Base-by-base conservation (phyloP, 2,888 invertebrate genomes). In the Macrosiphum euphorbiae region DNA sequence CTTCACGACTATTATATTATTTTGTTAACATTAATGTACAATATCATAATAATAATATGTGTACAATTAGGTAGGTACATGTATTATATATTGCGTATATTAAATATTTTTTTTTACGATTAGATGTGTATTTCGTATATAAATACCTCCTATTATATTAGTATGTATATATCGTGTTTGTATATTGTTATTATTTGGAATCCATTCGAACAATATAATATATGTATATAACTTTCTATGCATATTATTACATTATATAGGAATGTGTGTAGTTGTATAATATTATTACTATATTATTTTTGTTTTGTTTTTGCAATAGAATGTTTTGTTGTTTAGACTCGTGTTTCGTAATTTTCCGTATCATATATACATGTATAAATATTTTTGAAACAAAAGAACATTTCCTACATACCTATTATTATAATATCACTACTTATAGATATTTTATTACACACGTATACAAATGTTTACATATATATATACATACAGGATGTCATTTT, bases 291-390 rank as follows among this genome's bases (percentile, higher is more conserved):
- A 55, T 55, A 55, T 86, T 47, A 28, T 92, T 92, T 87, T 35
- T 58, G 28, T 92, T 47, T 87, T 85, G 8, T 91, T 91, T 85
- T 91, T 88, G 61, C 86, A 86, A 61, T 35, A 41, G 67, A 87
- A 67, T 92, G 92, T 87, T 87, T 91, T 92, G 35, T 86, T 35
- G 84, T 91, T 50, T 87, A 91, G 85, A 85, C 88, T 13, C 47
- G 85, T 44, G 61, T 89, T n/a, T 92, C 50, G 61, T 84, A 55
- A 67, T 94, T 52, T 41, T 41, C 26, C 26, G 58, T 58, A 58
- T 85, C 55, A 35, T 50, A 88, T 26, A 61, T 26, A 67, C n/a
- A 44, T 67, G 13, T 87, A 61, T 88, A 58, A 61, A 55, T 88
- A 85, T 55, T 78, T 44, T 55, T n/a, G 11, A n/a, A 85, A 91